phyloP scores from a whole-genome alignment of 2,113 vertebrate species.

The Prolemur simus region DNA sequence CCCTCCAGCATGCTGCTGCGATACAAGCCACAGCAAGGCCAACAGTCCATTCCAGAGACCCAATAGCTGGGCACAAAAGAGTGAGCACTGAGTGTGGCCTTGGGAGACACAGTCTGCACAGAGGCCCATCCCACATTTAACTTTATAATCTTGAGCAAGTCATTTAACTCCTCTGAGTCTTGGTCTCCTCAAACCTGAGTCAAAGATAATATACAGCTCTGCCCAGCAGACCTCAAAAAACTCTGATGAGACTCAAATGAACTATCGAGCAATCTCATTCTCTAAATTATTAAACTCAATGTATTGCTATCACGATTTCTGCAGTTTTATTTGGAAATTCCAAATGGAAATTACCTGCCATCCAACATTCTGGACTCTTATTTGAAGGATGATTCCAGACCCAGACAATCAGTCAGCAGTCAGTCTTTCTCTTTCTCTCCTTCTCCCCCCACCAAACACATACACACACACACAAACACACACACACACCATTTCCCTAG shows the following conservation, averaged over 20 bases:
- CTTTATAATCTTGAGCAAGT: background rate
- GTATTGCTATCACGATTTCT: background rate
- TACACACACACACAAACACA: background rate
- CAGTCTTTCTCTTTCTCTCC: background rate
- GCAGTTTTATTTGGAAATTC: background rate
- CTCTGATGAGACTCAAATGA: background rate
- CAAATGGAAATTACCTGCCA: background rate
- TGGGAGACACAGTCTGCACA: background rate
- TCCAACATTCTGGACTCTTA: background rate
- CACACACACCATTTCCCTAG: background rate
- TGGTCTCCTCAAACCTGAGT: background rate
- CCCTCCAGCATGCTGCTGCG: fast-evolving
- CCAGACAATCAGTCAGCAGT: background rate
- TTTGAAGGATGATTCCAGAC: background rate
- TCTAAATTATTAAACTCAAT: background rate
- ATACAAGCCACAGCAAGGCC: background rate
- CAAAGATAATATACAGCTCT: background rate
- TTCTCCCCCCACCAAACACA: background rate
- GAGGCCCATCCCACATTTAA: background rate
- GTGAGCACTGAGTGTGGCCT: too few relatives aligned
- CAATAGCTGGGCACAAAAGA: background rate
- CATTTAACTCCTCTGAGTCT: background rate
- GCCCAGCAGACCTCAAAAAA: background rate
- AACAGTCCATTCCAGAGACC: background rate
- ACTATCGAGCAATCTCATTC: background rate